Evolutionary conservation across 1,140 invertebrate species (phyloP), one percentile per base, ranked within the genome.

Genomic region (Drosophila funebris): DNA sequence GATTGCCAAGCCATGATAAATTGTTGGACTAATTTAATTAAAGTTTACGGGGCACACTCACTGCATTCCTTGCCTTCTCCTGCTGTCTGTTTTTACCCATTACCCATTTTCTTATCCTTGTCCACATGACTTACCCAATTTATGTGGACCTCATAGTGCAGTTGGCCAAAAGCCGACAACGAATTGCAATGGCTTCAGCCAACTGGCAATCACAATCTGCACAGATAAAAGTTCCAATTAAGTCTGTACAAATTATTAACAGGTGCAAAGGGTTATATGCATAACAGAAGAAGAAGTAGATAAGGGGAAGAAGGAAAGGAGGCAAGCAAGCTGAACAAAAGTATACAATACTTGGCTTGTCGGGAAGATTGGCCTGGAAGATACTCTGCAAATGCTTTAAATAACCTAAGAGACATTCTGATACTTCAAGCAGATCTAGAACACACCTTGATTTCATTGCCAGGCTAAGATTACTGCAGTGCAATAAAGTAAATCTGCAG

Each of bases 1-100:
- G 82, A 88, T 85, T 88, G 83, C 82, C 82, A 72, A 61, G 83
- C 66, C 78, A 68, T 82, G 82, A 87, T 87, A 87, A 87, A 87
- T 87, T 70, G 83, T 69, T 53, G 78, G 73, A 88, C 82, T 87
- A 87, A 87, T 87, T 87, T 87, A 87, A 87, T 87, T 87, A 87
- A 87, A 87, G 61, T 87, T 88, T 85, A 85, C 82, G 75, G 36
- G 9, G 18, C 58, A 44, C 18, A 60, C 61, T 29, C 44, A 24
- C n/a, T 37, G 66, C 82, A 77, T 61, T 60, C 71, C 70, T 24
- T n/a, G 31, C n/a, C 11, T 33, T 11, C 29, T 16, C 18, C 31
- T 20, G 24, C 37, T 14, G 31, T 14, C 36, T 58, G 37, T 20
- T 58, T 60, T 56, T 57, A 60, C 29, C 66, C 37, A 50, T 46